Percentiles rank a stretch among this genome's conserved stretches.
Evolutionary conservation across 2,113 vertebrate genomes (phyloP).

Genomic region (Polyodon spathula): DNA sequence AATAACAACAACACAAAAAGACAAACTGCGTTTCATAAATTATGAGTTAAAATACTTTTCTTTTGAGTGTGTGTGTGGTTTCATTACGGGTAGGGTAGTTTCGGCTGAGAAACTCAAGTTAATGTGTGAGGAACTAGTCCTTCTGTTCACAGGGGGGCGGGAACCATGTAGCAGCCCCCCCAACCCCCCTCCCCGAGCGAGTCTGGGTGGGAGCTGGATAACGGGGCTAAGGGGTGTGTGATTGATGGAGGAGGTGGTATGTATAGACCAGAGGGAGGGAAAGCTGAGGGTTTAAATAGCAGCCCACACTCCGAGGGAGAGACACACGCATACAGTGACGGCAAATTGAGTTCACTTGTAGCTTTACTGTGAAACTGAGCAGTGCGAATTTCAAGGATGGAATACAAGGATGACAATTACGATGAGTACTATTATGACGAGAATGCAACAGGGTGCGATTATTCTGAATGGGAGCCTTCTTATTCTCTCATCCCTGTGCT

Average conservation of each 20-base stretch:
- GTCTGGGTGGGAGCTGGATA: slow-evolving; percentile 15
- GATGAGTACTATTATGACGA: slow-evolving; percentile 41
- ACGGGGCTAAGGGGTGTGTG: slow-evolving; percentile 21
- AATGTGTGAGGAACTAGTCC: no score
- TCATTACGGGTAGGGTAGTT: no score
- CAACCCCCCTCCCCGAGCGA: no score
- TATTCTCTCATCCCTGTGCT: slow-evolving; percentile 69
- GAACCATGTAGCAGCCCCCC: no score
- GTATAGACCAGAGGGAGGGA: slow-evolving; percentile 44
- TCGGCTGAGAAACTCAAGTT: no score
- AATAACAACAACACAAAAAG: no score
- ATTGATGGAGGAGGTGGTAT: slow-evolving; percentile 35
- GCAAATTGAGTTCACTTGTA: slow-evolving; percentile 22
- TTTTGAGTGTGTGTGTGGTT: no score
- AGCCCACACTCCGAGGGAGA: slow-evolving; percentile 38
- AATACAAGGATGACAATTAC: slow-evolving; percentile 4
- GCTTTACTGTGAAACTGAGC: slow-evolving; percentile 2
- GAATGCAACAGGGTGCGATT: slow-evolving; percentile 53
- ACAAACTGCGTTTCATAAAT: no score
- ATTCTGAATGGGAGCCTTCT: slow-evolving; percentile 60
- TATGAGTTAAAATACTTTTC: no score
- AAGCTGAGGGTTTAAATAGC: slow-evolving; percentile 59
- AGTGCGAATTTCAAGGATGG: slow-evolving; percentile 27
- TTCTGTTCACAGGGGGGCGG: no score
- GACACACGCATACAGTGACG: slow-evolving; percentile 19